phyloP scores from a whole-genome alignment of 2,888 invertebrate genomes.

The Platerodrilus igneus region DNA sequence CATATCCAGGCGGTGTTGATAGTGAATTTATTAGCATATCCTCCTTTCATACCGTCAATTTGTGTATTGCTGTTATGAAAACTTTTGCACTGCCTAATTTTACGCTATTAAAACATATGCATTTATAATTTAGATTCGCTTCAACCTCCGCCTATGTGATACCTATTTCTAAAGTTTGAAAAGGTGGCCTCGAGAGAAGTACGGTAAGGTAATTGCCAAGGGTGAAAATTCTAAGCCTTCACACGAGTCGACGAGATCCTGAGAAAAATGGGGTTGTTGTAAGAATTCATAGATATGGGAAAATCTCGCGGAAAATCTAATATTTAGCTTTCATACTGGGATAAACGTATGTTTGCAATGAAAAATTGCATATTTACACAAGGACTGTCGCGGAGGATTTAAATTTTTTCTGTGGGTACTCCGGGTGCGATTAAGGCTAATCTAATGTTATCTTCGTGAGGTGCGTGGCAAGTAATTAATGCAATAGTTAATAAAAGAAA shows the following conservation, averaged over 20 bases:
- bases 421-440: background rate
- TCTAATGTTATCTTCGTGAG: background rate
- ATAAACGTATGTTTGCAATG: constrained; percentile 29
- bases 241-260: constrained; percentile 21
- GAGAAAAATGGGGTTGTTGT: constrained; percentile 24
- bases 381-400: constrained; percentile 8
- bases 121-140: background rate
- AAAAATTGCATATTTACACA: constrained; percentile 31
- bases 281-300: constrained; percentile 27
- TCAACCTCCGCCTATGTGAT: constrained; percentile 18
- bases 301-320: constrained; percentile 30
- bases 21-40: constrained; percentile 14
- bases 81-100: constrained; percentile 13
- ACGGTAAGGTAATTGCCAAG: constrained; percentile 24
- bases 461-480: constrained; percentile 6
- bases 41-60: constrained; percentile 16
- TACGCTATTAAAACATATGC: constrained; percentile 5
- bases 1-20: constrained; percentile 10
- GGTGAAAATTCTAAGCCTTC: constrained; percentile 22
- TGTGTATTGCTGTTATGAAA: constrained; percentile 11
- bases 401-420: constrained; percentile 1
- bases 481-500: constrained; percentile 3
- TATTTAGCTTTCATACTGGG: constrained; percentile 30
- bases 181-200: constrained; percentile 22
- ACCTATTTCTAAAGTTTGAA: constrained; percentile 21